Base-by-base conservation (phyloP, 2,888 invertebrate species). In the Temnothorax unifasciatus region DNA sequence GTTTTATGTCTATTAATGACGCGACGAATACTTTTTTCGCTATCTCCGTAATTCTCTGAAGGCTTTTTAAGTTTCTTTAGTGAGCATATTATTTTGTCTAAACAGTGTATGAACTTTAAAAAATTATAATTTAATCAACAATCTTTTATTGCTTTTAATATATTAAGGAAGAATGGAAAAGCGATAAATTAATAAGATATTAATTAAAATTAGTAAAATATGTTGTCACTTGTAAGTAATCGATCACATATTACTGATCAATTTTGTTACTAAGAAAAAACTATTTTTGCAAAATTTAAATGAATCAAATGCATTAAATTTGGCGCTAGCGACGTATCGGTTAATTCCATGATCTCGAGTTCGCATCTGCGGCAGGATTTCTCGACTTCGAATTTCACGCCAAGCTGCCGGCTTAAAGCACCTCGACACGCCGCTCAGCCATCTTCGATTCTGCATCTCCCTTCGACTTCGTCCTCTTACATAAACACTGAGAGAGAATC, bases 381-480 rank as follows among this genome's bases (percentile, higher is more conserved):
- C 71, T 69, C 83, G 83, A 86, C 82, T 82, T 86, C 69, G 82
- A 89, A 85, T 89, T 89, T 87, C 89, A 84, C 86, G 74, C 82
- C 85, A 86, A 87, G 85, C 90, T 89, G 87, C 85, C 85, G 85
- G 90, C 83, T 91, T 90, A 89, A 90, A 87, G 84, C 84, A 84
- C 83, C 79, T 38, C 88, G 87, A 87, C 88, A 87, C 86, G 59
- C 87, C 85, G 81, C 84, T 82, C 82, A 81, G 73, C 87, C 86
- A 77, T 81, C 89, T 86, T 87, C 89, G 88, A 87, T 87, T 87
- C 87, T 85, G 89, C 89, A 75, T 88, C 90, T 89, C 83, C 84
- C 81, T 90, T 88, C 90, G 87, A 91, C 91, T 88, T 90, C 85
- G 87, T 86, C 90, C 90, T 87, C 83, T 88, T 89, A 84, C 86